Base-by-base conservation (phyloP, 2,113 vertebrate genomes). In the Bufo bufo region DNA sequence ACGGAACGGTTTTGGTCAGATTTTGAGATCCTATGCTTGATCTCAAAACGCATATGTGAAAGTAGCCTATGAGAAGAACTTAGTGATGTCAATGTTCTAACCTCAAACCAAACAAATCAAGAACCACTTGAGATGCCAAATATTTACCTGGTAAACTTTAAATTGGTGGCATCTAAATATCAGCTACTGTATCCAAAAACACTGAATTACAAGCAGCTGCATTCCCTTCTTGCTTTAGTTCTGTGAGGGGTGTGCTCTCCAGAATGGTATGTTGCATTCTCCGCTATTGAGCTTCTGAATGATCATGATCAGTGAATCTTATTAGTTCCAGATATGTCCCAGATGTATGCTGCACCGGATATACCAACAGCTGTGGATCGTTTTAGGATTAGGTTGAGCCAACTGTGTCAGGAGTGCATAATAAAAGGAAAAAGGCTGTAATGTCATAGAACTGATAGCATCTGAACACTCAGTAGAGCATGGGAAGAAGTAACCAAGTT, bases 241-340 rank as follows among this genome's bases (percentile, higher is more conserved):
- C 43, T 47, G 43, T 3, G 45, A 49, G 43, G 69, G 71, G 17
- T 43, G 71, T 17, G 71, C 45, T 6, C 45, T 49, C 72, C 72
- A 75, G 72, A 49, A 75, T 20, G 72, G 20, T 20, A 20, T 50
- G 72, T 47, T 9, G 47, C 47, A 17, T 8, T 74, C 71, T 74
- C 12, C n/a, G 4, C 33, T 33, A 13, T 1, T 71, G 66, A 1
- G 47, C 69, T 72, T 72, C 69, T 72, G 43, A 72, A 47, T 75
- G 49, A 52, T 77, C 47, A 77, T 16, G 0, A 74, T 23, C 71
- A 74, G 45, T 20, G 47, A 49, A 45, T 77, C 16, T 52, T 74
- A 74, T 74, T 74, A 77, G 77, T 54, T 78, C 45, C 77, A 78
- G 77, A 78, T 9, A 56, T 78, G 23, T 81, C 78, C 78, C 23